Conservation (phyloP, 2,113 vertebrate species). For the Butorides virescens region DNA sequence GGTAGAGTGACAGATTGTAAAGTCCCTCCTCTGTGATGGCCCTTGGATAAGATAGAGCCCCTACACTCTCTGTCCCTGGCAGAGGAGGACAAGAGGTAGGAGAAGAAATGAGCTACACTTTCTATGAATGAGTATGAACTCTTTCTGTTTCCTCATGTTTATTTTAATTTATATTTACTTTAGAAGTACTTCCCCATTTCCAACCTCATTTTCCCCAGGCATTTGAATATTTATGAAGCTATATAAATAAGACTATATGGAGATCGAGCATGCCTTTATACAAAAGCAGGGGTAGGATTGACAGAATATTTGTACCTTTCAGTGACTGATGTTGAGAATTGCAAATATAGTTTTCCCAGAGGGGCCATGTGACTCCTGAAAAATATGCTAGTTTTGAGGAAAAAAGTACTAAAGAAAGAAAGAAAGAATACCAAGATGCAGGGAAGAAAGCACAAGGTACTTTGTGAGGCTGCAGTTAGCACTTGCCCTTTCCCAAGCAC, state of each 20-base stretch:
- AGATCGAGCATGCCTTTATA: background rate
- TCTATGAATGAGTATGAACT: background rate
- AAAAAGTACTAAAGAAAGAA: background rate
- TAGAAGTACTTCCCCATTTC: background rate
- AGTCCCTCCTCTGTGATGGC: background rate
- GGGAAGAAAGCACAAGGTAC: background rate
- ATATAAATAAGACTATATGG: background rate
- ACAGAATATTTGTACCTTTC: constrained; percentile 18
- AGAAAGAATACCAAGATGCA: background rate
- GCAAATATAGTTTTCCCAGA: constrained; percentile 6
- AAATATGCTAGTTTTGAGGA: background rate
- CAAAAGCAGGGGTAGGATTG: background rate
- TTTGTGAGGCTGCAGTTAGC: background rate
- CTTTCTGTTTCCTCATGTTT: background rate
- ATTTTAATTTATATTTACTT: constrained; percentile 15
- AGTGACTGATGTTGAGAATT: background rate
- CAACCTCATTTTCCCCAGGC: background rate
- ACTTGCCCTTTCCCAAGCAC: background rate
- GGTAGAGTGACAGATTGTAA: background rate
- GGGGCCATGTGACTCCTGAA: background rate
- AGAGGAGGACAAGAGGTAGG: background rate
- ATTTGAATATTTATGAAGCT: constrained; percentile 13
- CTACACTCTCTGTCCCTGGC: background rate
- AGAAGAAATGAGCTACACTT: background rate
- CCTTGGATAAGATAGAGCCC: background rate